phyloP scores from a whole-genome alignment of 1,140 invertebrate species.

The Leucophenga varia region DNA sequence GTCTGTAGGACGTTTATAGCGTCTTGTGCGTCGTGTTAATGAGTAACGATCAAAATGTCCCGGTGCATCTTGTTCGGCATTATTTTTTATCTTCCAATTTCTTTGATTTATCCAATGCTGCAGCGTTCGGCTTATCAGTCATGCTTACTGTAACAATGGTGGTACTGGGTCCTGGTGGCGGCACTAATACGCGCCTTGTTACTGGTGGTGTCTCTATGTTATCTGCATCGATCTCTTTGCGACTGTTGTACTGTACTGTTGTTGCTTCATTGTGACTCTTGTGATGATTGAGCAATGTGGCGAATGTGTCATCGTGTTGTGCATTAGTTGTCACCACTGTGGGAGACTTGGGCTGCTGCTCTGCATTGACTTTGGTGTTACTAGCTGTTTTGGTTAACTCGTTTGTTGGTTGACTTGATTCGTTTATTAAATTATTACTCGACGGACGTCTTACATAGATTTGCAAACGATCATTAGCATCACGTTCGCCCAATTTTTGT shows the following conservation, averaged over 20 bases:
- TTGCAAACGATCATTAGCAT: constrained; percentile 57
- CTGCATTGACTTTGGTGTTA: constrained; percentile 17
- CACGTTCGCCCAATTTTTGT: constrained; percentile 55
- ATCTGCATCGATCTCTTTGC: constrained; percentile 84
- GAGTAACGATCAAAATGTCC: constrained; percentile 84
- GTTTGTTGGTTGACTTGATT: background rate
- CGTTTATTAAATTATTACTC: constrained; percentile 13
- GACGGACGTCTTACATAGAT: constrained; percentile 63
- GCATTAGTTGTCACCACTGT: constrained; percentile 8
- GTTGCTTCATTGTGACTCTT: constrained; percentile 57
- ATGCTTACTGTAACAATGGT: constrained; percentile 45
- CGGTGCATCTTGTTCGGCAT: constrained; percentile 58
- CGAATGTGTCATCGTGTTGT: constrained; percentile 29
- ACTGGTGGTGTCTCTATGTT: constrained; percentile 88
- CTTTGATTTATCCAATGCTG: constrained; percentile 25
- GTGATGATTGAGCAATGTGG: constrained; percentile 33
- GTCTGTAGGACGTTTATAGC: constrained; percentile 76
- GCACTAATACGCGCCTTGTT: constrained; percentile 64
- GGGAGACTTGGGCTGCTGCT: constrained; percentile 12
- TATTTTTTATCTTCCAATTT: too few relatives aligned
- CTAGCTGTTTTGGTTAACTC: constrained; percentile 11
- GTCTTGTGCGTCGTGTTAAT: constrained; percentile 74
- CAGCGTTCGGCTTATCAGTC: constrained; percentile 33
- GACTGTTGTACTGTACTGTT: constrained; percentile 58
- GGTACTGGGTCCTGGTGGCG: constrained; percentile 19